Conservation (phyloP, 2,888 invertebrate species). For the Cistogaster globosa region DNA sequence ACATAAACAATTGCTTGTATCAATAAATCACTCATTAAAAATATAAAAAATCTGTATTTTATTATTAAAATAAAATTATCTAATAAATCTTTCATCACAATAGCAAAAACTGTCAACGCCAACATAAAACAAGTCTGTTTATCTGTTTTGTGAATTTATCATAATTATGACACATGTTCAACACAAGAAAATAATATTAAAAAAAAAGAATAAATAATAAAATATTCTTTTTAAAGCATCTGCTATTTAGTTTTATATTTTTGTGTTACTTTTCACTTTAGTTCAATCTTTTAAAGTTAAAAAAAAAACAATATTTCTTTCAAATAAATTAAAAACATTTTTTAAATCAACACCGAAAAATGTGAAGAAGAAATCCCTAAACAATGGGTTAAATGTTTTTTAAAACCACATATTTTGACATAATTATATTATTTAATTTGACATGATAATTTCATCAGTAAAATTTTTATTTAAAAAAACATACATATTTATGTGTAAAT, state of each 20-base stretch:
- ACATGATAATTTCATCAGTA: slow-evolving; percentile 68
- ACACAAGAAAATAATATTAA: slow-evolving; percentile 16
- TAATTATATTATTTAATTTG: slow-evolving; percentile 73
- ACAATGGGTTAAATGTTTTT: slow-evolving; percentile 37
- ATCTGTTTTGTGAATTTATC: slow-evolving; percentile 59
- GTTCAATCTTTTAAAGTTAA: background rate
- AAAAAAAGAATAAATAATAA: slow-evolving; percentile 4
- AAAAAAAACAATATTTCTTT: background rate
- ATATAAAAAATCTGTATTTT: background rate
- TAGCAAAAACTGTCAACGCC: slow-evolving; percentile 65
- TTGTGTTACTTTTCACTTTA: background rate
- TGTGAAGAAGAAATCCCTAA: slow-evolving; percentile 3
- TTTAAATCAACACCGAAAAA: slow-evolving; percentile 13
- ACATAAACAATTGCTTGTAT: slow-evolving; percentile 12
- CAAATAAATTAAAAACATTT: slow-evolving; percentile 20
- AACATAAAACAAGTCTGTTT: slow-evolving; percentile 56
- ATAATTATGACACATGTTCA: slow-evolving; percentile 71
- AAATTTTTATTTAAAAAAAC: background rate
- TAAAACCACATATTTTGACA: slow-evolving; percentile 61
- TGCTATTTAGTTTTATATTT: slow-evolving; percentile 7
- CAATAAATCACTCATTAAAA: slow-evolving; percentile 58
- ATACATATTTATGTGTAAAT: slow-evolving; percentile 53
- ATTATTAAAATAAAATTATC: slow-evolving; percentile 51
- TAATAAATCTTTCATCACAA: slow-evolving; percentile 69
- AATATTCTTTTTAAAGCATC: slow-evolving; percentile 20